Evolutionary conservation across 2,797 vertebrate genomes (phyloP).

Genomic region (Urocyon cinereoargenteus): DNA sequence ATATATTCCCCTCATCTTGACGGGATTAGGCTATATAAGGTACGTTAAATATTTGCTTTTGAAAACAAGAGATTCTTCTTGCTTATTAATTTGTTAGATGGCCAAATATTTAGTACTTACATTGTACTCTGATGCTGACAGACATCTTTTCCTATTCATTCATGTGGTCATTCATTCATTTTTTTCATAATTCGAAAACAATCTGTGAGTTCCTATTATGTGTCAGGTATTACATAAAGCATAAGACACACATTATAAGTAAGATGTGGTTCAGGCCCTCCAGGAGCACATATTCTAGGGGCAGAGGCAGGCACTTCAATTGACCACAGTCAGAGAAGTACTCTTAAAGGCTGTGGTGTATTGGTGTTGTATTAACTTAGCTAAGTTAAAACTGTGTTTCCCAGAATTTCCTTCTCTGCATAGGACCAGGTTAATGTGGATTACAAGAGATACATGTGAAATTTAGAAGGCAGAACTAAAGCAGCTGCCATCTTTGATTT

Average conservation of each 20-base stretch:
- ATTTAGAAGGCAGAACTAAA: neutral
- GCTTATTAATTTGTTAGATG: neutral
- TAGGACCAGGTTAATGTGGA: neutral
- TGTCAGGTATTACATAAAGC: neutral
- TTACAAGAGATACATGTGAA: neutral
- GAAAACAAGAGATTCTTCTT: neutral
- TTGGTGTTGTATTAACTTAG: neutral
- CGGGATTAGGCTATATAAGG: neutral
- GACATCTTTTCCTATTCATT: constrained; percentile 33
- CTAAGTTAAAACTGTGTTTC: neutral
- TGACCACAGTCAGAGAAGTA: neutral
- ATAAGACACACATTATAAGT: neutral
- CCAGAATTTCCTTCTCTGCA: neutral
- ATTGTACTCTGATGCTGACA: neutral
- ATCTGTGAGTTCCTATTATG: constrained; percentile 6
- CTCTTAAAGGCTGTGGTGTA: neutral
- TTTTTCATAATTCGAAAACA: neutral
- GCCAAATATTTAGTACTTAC: neutral
- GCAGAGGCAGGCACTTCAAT: neutral
- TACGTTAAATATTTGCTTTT: neutral
- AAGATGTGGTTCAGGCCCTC: neutral
- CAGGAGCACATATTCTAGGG: neutral
- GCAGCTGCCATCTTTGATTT: neutral
- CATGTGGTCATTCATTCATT: neutral
- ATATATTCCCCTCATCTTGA: constrained; percentile 26